phyloP scores from a whole-genome alignment of 2,888 invertebrate genomes.

The Microctonus brassicae region DNA sequence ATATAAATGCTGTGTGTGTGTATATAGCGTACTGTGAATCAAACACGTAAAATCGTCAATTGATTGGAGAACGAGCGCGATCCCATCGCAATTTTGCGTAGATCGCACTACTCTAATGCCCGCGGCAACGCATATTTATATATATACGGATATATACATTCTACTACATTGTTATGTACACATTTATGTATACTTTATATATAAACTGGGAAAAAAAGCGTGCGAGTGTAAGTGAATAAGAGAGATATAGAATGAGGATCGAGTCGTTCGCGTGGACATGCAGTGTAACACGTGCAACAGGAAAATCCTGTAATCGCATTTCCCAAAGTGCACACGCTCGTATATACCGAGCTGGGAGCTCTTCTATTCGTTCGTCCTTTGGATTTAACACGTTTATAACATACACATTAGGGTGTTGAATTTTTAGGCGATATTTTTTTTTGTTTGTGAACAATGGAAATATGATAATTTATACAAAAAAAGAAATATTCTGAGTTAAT shows the following conservation, averaged over 20 bases:
- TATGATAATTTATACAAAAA: no score
- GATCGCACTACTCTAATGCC: constrained; percentile 26
- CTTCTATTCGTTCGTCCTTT: constrained; percentile 45
- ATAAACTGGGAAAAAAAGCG: no score
- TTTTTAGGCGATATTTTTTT: no score
- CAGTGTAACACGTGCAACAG: constrained; percentile 57
- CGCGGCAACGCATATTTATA: neutral
- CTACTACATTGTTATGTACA: neutral
- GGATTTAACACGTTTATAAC: constrained; percentile 6
- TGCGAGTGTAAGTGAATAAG: neutral
- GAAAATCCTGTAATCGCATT: constrained; percentile 65
- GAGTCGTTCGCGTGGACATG: constrained; percentile 26
- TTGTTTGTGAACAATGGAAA: no score
- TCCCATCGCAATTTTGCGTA: constrained; percentile 46
- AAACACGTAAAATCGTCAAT: constrained; percentile 2
- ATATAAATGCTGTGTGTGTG: neutral
- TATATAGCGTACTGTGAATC: no score
- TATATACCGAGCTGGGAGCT: constrained; percentile 23
- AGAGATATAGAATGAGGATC: neutral
- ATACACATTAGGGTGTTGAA: no score
- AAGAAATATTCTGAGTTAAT: no score
- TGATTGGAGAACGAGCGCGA: constrained; percentile 23
- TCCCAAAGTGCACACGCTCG: constrained; percentile 40
- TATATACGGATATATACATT: neutral
- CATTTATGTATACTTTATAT: neutral